Conservation (phyloP, 2,113 vertebrate species). For the Ceuthmochares aereus region DNA sequence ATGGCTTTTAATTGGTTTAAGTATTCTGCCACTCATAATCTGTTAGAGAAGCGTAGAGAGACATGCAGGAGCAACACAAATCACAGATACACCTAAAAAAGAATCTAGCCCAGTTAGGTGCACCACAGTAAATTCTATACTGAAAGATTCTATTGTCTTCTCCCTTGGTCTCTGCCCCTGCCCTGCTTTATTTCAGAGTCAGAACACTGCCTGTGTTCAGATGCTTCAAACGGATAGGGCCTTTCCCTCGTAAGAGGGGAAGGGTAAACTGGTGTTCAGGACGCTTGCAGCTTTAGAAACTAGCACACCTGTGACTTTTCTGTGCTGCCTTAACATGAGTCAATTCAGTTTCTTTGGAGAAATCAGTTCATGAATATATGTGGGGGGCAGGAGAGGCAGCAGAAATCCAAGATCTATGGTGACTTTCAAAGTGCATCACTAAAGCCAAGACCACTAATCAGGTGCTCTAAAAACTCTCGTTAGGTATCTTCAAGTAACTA, state of each 20-base stretch:
- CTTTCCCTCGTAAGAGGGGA: not conserved
- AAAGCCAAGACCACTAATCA: not conserved
- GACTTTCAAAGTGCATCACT: not conserved
- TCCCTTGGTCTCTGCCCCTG: not conserved
- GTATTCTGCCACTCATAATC: not conserved
- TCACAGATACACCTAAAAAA: not conserved
- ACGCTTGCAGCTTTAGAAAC: not conserved
- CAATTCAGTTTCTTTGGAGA: not conserved
- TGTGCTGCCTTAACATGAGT: not conserved
- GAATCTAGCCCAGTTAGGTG: not conserved
- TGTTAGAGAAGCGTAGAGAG: not conserved
- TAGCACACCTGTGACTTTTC: fast-evolving
- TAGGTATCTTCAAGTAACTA: not conserved
- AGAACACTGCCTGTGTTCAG: not conserved
- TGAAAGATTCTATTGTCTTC: not conserved
- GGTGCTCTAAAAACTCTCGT: not conserved
- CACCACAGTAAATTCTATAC: not conserved
- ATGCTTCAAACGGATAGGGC: fast-evolving
- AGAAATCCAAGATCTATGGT: not conserved
- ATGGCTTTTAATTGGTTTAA: not conserved
- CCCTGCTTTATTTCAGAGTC: fast-evolving
- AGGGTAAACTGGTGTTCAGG: not conserved
- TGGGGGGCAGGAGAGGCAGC: fast-evolving
- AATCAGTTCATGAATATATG: not conserved
- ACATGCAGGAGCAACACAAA: not conserved